Percentiles rank a stretch among this genome's conserved stretches.
Evolutionary conservation across 2,888 invertebrate genomes (phyloP).

Genomic region (Harpagoxenus sublaevis): DNA sequence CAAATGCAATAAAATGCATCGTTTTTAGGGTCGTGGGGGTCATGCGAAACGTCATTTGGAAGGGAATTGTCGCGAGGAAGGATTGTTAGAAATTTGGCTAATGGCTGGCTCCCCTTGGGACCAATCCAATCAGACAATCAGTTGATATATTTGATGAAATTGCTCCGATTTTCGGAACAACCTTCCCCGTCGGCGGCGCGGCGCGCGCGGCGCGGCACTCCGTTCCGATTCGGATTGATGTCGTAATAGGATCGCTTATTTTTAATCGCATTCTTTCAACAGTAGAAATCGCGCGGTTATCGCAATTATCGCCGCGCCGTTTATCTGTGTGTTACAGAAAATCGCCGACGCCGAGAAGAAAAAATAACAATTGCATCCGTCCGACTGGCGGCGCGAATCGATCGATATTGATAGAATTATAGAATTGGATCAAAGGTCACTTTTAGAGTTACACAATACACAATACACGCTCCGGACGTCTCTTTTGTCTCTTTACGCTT

Average conservation of each 20-base stretch:
- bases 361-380: background rate
- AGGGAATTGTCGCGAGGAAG: background rate
- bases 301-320: background rate
- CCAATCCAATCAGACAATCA: background rate
- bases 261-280: background rate
- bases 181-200: background rate
- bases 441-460: background rate
- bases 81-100: too few relatives aligned
- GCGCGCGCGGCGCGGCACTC: too few relatives aligned
- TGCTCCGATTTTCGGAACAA: background rate
- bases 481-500: background rate
- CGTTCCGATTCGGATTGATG: background rate
- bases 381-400: background rate
- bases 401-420: background rate
- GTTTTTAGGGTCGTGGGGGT: conserved; percentile 1
- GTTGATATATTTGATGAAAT: background rate
- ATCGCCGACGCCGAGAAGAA: background rate
- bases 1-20: background rate
- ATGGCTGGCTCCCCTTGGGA: background rate
- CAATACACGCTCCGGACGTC: background rate
- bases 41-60: background rate
- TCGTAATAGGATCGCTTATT: background rate
- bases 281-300: background rate
- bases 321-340: background rate
- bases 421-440: background rate